Conservation (phyloP, 2,797 vertebrate species). For the Heteromormyrus szaboi region DNA sequence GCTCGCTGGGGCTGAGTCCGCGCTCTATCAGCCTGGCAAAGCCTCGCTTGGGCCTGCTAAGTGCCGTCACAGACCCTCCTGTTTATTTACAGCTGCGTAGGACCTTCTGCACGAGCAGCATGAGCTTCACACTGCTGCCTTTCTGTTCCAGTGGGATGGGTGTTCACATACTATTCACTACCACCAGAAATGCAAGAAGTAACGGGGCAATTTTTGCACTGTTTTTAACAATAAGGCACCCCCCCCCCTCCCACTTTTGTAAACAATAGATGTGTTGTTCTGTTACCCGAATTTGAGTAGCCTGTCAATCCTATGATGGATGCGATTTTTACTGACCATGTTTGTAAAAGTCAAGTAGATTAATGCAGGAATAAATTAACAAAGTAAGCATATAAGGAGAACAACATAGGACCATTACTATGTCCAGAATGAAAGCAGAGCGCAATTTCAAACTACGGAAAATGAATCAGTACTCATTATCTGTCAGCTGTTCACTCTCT, state of each 20-base stretch:
- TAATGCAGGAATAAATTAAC: not conserved
- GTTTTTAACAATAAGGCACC: not conserved
- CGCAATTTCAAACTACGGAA: not conserved
- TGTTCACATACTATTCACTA: not conserved
- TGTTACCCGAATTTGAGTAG: not conserved
- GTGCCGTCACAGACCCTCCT: not conserved
- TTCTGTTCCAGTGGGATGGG: not conserved
- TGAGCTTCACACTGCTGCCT: not conserved
- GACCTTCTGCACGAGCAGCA: not conserved
- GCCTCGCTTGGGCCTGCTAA: not conserved
- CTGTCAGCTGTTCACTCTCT: not conserved
- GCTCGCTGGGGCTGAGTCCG: not conserved
- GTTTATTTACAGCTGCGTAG: not conserved
- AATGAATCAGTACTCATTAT: not conserved
- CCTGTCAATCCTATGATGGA: not conserved
- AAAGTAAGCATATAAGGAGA: not conserved
- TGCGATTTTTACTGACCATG: not conserved
- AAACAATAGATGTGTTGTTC: not conserved
- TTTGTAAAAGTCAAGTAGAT: not conserved
- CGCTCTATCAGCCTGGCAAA: not conserved
- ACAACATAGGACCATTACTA: not conserved
- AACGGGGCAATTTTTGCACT: not conserved
- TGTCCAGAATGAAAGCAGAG: not conserved
- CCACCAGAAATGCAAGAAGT: not conserved
- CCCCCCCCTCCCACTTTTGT: too few species aligned